Evolutionary conservation across 2,888 invertebrate species (phyloP), one percentile per base, ranked within the genome.

Genomic region (Uloborus plumipes): DNA sequence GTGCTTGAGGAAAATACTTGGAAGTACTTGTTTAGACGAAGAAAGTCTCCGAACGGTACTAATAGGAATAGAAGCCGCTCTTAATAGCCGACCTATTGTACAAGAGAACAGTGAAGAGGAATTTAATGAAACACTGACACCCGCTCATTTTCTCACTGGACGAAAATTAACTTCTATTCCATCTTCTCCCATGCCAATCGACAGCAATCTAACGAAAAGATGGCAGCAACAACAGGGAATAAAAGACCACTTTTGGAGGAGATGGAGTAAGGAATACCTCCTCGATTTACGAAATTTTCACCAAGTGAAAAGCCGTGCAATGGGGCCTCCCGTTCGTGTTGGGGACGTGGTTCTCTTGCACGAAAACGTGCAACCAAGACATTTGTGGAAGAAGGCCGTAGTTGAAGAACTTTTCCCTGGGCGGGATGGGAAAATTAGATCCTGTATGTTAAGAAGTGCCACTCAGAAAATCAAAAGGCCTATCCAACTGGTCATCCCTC

Each of bases 41-140:
- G 39, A 59, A 71, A 59, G 20, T 7, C 47, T 39, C 1, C n/a
- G 22, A 7, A 71, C 58, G 13, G 71, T 47, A n/a, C 7, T 71
- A n/a, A 47, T 26, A 51, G 59, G 39, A 51, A 51, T 67, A 51
- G 67, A 71, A 71, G 71, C 59, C 59, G 49, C 7, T 18, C 39
- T 59, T 3, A 71, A 71, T 6, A 71, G 59, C 20, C 18, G 20
- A 39, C 61, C 31, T 39, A 26, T 39, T 15, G 47, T 58, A 13
- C 59, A 71, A 20, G 59, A 71, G 39, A 18, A 71, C 31, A 47
- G 59, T 2, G 6, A 71, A 16, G 15, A 67, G 16, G 67, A 67
- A 15, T 16, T 13, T 16, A 2, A 14, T n/a, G 67, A 14, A 59
- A 59, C 61, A 0, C 39, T 59, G n/a, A 31, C 71, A 59, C 58